Evolutionary conservation across 2,797 vertebrate species (phyloP).

Genomic region (Arctocebus calabarensis): DNA sequence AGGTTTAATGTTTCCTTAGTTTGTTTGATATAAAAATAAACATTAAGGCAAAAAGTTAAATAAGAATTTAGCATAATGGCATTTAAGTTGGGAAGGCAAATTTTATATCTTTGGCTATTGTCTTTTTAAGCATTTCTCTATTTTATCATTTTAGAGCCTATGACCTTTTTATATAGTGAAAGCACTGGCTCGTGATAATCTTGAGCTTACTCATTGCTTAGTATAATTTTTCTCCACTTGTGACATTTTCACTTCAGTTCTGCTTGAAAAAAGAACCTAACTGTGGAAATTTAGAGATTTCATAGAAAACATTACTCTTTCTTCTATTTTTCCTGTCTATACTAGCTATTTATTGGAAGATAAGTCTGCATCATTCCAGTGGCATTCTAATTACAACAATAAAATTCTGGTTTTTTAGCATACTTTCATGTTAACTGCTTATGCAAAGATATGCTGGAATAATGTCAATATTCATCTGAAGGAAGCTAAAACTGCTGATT

Average conservation of each 20-base stretch:
- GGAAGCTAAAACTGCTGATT: background rate
- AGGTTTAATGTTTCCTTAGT: background rate
- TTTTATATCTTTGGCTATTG: background rate
- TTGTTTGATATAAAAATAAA: background rate
- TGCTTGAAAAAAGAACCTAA: background rate
- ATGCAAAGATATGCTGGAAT: conserved; percentile 9
- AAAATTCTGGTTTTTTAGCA: conserved; percentile 19
- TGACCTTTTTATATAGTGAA: background rate
- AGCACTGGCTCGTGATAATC: background rate
- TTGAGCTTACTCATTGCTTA: background rate
- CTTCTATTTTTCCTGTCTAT: background rate
- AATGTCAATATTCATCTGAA: background rate
- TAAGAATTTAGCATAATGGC: background rate
- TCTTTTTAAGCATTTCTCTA: background rate
- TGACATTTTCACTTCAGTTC: background rate
- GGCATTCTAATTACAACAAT: background rate
- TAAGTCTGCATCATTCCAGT: background rate
- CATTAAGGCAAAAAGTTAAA: background rate
- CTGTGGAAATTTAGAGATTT: background rate
- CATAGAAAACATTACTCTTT: background rate
- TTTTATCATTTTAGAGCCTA: background rate
- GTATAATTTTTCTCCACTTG: background rate
- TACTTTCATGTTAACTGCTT: background rate
- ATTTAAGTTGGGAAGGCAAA: conserved; percentile 6
- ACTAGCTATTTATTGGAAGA: background rate